A percentile compares a stretch with the other conserved stretches of the same genome.
phyloP scores from a whole-genome alignment of 2,888 invertebrate genomes.

The Lucinisca nassula region DNA sequence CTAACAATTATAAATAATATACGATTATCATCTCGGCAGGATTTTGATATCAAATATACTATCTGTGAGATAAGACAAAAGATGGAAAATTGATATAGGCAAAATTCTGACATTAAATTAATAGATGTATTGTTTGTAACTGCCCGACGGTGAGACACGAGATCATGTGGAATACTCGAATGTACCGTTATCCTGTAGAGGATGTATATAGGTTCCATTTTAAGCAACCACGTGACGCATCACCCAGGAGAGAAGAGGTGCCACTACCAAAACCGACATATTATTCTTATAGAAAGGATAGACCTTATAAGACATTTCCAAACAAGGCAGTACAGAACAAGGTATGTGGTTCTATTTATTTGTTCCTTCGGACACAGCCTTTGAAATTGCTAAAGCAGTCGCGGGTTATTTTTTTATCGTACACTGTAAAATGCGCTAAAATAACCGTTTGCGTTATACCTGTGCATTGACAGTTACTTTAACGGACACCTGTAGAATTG shows the following conservation, averaged over 20 bases:
- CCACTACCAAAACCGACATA: neutral
- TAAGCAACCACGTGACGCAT: neutral
- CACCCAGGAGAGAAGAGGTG: neutral
- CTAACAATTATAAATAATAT: neutral
- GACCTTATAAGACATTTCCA: neutral
- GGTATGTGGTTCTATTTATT: neutral
- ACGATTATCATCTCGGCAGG: neutral
- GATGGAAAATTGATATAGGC: neutral
- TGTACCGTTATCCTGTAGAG: constrained; percentile 43
- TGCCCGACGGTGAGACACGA: neutral
- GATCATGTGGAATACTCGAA: constrained; percentile 26
- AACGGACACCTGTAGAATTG: too few relatives aligned
- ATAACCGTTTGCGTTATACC: too few relatives aligned
- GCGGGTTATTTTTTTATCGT: too few relatives aligned
- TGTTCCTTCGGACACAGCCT: too few relatives aligned
- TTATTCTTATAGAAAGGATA: neutral
- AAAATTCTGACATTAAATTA: neutral
- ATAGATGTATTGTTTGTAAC: neutral
- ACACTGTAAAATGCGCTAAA: too few relatives aligned
- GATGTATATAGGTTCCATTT: constrained; percentile 62
- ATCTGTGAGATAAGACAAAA: neutral
- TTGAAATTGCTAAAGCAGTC: too few relatives aligned
- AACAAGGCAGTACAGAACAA: neutral
- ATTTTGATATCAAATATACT: neutral
- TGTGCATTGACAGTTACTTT: too few relatives aligned